Evolutionary conservation across 1,140 invertebrate genomes (phyloP), one percentile per base, ranked within the genome.

Genomic region (Polypedilum pembai): DNA sequence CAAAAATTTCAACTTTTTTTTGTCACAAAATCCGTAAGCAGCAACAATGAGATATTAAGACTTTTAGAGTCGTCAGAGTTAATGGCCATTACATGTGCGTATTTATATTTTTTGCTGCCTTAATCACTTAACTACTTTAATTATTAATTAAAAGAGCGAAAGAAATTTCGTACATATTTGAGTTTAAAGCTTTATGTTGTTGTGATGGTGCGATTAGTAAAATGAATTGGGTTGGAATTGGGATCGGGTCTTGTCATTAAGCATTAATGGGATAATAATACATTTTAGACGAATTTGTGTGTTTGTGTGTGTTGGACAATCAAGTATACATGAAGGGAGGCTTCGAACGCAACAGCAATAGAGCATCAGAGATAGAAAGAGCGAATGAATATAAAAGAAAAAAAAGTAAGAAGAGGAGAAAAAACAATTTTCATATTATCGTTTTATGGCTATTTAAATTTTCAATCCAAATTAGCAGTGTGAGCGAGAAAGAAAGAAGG

Each of bases 241-340:
- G 65, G 65, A 69, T 69, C 65, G 65, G 65, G 65, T 69, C 65
- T 69, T 69, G 65, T 69, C 65, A 69, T 69, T 69, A 69, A 21
- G 65, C 20, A 20, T 69, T 69, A 69, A 69, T 69, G 65, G 65
- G 65, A 69, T 69, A 69, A 69, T 69, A 69, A 69, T 69, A 69
- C 65, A 69, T 69, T 69, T 69, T 69, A 21, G 65, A 69, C 65
- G 65, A 69, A 20, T 69, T 69, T 20, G 3, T 56, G 45, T 56
- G 45, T n/a, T 3, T 33, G 10, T 69, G 17, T 20, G 5, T 69
- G 17, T 69, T 21, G 65, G 65, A 69, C 65, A 69, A 69, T 69
- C 65, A 21, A 69, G 65, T 69, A 69, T n/a, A n/a, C n/a, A 69
- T 69, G 65, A 69, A 21, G 65, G 65, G 65, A 21, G 20, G 65